These are phyloP conservation scores for Branchinecta lindahli DNA, from an alignment of 1,140 invertebrate genomes.

Conservation along the genomic window DNA sequence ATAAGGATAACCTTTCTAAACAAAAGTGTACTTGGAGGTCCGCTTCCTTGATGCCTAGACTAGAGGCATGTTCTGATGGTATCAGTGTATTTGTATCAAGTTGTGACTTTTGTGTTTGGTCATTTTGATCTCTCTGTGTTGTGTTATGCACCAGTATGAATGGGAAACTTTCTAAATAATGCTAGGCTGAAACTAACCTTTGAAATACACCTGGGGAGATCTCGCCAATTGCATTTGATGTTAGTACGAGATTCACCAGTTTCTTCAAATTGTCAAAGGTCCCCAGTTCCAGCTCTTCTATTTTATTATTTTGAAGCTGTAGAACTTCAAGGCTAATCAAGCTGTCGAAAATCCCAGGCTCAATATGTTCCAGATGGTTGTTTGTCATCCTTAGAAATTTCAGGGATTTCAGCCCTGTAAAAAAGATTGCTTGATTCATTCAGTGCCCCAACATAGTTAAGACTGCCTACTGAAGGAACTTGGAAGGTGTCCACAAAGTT, in stretches of 20 bases:
- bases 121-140: no score
- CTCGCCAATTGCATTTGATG: conserved; percentile 28
- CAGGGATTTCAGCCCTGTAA: conserved; percentile 21
- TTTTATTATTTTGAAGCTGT: conserved; percentile 50
- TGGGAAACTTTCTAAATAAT: conserved; percentile 10
- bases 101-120: no score
- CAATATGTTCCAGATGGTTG: conserved; percentile 24
- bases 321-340: conserved; percentile 45
- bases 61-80: no score
- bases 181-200: conserved; percentile 22
- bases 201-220: conserved; percentile 41
- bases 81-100: no score
- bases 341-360: conserved; percentile 37
- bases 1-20: no score
- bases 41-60: no score
- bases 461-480: no score
- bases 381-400: conserved; percentile 23
- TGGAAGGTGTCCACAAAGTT: no score
- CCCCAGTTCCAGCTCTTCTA: conserved; percentile 40
- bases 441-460: no score
- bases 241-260: conserved; percentile 26
- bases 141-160: no score
- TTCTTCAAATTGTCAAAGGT: conserved; percentile 34
- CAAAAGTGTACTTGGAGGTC: no score
- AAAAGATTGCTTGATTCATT: neutral